Base-by-base conservation (phyloP, 2,113 vertebrate species). In the Semicossyphus pulcher region DNA sequence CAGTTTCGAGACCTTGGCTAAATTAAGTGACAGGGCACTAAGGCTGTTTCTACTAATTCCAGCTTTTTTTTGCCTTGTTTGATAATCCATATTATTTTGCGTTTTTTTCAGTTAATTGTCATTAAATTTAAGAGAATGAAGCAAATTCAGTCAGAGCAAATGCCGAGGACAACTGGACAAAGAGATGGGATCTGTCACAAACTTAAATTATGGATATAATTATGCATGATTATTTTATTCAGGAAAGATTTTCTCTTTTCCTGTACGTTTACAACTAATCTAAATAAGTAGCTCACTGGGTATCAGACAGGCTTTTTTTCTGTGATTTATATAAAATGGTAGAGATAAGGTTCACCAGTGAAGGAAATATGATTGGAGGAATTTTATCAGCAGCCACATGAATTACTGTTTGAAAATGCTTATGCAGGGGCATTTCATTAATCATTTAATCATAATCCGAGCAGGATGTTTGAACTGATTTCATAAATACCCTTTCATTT, bases 401-500 rank as follows among this genome's bases (percentile, higher is more conserved):
- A 99, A 99, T 99, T 99, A 99, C 97, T 97, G 96, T 98, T 96
- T 96, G 96, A 99, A 99, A 99, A 99, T 99, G 98, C 98, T 99
- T 98, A 98, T 98, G 97, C 96, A 96, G 97, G 95, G 97, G 96
- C 97, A 97, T 98, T 99, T 97, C 98, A 99, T 99, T 99, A 99
- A 99, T 99, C 98, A 99, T 99, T 99, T 99, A 98, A 99, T 99
- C 98, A 99, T 99, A 99, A 98, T 98, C 97, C 96, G 95, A 97
- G 97, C 97, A 98, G 97, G 97, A 99, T 98, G 98, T 99, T 99
- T 99, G 98, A 99, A 99, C 97, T 97, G 98, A 99, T 99, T 99
- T 99, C 97, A 99, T 97, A 99, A 99, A 99, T 99, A 99, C 97
- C 98, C 98, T 99, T 99, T 99, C 98, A 99, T 99, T 99, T 98